Conservation (phyloP, 2,797 vertebrate species). For the Enteromius treurensis region DNA sequence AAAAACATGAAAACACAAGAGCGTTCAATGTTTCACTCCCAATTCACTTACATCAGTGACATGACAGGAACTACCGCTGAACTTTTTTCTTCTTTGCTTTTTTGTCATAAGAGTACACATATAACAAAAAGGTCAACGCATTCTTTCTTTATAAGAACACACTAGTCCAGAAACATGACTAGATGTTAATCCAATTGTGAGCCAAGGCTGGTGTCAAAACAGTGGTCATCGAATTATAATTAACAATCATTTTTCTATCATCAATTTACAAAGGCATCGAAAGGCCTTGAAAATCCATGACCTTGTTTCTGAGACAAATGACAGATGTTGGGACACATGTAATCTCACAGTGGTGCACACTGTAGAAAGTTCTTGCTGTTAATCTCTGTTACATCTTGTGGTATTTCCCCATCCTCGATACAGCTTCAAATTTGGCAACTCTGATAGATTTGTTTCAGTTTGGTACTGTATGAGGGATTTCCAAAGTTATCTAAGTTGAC, state of each 20-base stretch:
- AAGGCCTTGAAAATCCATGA: slow-evolving; percentile 1
- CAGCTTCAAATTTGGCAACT: not conserved
- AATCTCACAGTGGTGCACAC: not conserved
- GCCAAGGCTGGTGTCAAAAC: slow-evolving; percentile 6
- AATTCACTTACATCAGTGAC: not conserved
- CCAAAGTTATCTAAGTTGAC: not conserved
- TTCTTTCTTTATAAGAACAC: not conserved
- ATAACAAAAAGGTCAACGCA: slow-evolving; percentile 21
- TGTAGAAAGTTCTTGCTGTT: not conserved
- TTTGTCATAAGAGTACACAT: slow-evolving; percentile 17
- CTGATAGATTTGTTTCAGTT: not conserved
- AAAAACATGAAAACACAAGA: slow-evolving; percentile 28
- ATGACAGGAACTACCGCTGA: not conserved
- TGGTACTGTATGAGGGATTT: not conserved
- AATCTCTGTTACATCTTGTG: not conserved
- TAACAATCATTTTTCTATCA: not conserved
- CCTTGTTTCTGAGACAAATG: not conserved
- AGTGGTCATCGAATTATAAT: slow-evolving; percentile 1
- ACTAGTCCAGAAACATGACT: slow-evolving; percentile 15
- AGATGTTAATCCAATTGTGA: slow-evolving; percentile 7
- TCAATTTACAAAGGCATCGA: not conserved
- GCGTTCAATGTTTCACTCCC: not conserved
- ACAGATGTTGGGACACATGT: not conserved
- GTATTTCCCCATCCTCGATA: not conserved
- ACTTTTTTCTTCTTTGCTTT: slow-evolving; percentile 10